Conservation (phyloP, 2,113 vertebrate genomes). For the Himantopus leucocephalus region DNA sequence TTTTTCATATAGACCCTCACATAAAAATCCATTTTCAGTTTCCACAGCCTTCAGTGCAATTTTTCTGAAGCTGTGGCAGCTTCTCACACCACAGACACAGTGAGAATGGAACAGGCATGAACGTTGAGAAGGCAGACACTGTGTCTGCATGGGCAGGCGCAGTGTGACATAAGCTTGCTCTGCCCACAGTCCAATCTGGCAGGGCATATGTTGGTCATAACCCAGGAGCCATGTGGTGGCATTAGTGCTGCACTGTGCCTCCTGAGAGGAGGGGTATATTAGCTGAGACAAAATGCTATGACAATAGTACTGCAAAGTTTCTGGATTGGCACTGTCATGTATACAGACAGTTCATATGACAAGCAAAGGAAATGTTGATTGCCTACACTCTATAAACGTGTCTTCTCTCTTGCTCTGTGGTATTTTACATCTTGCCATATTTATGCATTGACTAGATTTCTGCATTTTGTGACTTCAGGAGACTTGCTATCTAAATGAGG, state of each 20-base stretch:
- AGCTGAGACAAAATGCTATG: neutral
- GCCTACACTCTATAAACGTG: neutral
- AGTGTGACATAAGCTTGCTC: neutral
- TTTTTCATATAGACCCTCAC: neutral
- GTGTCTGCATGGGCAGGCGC: neutral
- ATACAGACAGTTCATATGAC: neutral
- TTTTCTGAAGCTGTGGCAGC: neutral
- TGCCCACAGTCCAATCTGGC: neutral
- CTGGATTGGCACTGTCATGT: neutral
- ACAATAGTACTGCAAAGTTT: neutral
- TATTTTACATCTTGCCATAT: neutral
- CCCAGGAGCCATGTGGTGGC: neutral
- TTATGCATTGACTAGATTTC: neutral
- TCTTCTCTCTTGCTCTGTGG: neutral
- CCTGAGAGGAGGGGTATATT: neutral
- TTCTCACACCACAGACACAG: neutral
- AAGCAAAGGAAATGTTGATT: neutral
- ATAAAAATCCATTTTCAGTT: neutral
- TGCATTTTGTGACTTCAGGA: neutral
- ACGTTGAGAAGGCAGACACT: neutral
- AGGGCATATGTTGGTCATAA: neutral
- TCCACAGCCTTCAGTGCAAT: rapidly evolving
- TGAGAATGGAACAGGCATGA: neutral
- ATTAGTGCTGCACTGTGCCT: neutral
- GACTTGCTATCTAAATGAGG: neutral